Conservation (phyloP, 1,140 invertebrate genomes). For the Sinonovacula constricta region DNA sequence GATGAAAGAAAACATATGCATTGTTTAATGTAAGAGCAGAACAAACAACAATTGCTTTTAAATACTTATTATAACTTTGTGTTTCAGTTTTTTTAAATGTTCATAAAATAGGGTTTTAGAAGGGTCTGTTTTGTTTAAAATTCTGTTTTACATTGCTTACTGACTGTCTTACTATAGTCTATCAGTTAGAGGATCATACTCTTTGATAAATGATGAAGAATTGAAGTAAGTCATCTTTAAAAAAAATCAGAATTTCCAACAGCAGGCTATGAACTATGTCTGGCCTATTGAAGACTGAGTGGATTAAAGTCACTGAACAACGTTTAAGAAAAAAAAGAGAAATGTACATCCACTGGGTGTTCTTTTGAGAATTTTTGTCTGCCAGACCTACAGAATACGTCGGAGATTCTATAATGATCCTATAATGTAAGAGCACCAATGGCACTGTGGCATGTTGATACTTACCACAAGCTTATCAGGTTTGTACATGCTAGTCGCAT, state of each 20-base stretch:
- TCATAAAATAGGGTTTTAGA: too few species aligned
- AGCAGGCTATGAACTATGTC: neutral
- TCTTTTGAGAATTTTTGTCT: neutral
- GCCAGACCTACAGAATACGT: neutral
- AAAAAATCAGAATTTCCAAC: neutral
- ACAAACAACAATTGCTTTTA: too few species aligned
- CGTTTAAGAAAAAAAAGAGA: neutral
- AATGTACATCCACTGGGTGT: conserved; percentile 7
- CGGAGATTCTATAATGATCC: too few species aligned
- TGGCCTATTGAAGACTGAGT: neutral
- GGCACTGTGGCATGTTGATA: conserved; percentile 18
- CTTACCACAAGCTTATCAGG: conserved; percentile 22
- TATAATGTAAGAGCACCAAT: conserved; percentile 15
- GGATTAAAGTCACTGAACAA: neutral
- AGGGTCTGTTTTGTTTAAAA: too few species aligned
- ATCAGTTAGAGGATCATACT: neutral
- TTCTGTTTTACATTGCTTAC: too few species aligned
- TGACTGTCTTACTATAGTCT: neutral
- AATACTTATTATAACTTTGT: too few species aligned
- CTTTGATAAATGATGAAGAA: conserved; percentile 2
- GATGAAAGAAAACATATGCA: too few species aligned
- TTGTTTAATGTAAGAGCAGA: too few species aligned
- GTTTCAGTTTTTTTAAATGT: too few species aligned
- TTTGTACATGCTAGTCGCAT: too few species aligned
- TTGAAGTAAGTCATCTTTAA: neutral